Percentiles rank a stretch among this genome's conserved stretches.
Evolutionary conservation across 2,797 vertebrate species (phyloP).

Genomic region (Podarcis siculus): DNA sequence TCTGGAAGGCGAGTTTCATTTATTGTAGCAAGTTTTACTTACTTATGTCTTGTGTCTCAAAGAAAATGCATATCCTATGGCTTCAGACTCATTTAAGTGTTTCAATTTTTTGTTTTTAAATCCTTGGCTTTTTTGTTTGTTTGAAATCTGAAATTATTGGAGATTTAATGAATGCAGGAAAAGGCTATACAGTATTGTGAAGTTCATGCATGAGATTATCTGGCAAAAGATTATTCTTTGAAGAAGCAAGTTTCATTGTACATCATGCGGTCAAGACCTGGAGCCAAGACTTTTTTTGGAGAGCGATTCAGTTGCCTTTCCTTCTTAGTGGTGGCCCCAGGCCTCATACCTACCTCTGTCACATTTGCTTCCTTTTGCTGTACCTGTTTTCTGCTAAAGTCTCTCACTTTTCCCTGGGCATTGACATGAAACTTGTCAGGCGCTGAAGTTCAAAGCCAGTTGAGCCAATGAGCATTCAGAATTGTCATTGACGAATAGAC

Average conservation of each 20-base stretch:
- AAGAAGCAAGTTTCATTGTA: background rate
- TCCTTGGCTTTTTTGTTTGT: background rate
- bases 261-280: background rate
- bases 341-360: background rate
- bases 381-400: slow-evolving; percentile 7
- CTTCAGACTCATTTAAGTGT: background rate
- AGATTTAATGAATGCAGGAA: background rate
- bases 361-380: background rate
- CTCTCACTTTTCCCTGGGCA: slow-evolving; percentile 9
- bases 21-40: background rate
- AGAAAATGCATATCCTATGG: too few species aligned
- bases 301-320: background rate
- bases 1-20: background rate
- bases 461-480: slow-evolving; percentile 50
- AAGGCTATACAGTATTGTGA: too few species aligned
- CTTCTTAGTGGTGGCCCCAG: background rate
- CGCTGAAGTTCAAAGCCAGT: slow-evolving; percentile 52
- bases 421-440: slow-evolving; percentile 51
- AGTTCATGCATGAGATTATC: background rate
- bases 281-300: background rate
- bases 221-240: background rate
- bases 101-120: background rate
- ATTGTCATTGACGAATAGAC: slow-evolving; percentile 58
- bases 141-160: background rate
- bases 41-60: background rate